A percentile compares a stretch with the other conserved stretches of the same genome.
Evolutionary conservation across 37 sponge, comb jelly and placozoan genomes (phyloP).

Genomic region (Dysidea cf. avara): DNA sequence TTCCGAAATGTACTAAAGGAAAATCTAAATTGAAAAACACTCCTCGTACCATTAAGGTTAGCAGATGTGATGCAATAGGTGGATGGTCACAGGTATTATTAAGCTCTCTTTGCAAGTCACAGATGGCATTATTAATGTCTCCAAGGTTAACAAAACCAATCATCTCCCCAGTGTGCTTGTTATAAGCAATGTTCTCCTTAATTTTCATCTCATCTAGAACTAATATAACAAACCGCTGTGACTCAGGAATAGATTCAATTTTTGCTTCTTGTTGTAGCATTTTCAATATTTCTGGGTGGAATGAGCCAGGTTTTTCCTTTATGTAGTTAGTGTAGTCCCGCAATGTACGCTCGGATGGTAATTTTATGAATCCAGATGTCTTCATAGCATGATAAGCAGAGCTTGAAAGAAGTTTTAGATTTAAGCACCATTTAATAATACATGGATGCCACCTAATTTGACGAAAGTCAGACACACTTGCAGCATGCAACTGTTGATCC

Average conservation of each 20-base stretch:
- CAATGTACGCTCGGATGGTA: constrained; percentile 55
- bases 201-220: too few relatives aligned
- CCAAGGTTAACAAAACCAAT: constrained; percentile 26
- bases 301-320: constrained; percentile 12
- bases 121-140: constrained; percentile 24
- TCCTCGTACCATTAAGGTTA: constrained; percentile 30
- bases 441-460: too few relatives aligned
- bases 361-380: constrained; percentile 17
- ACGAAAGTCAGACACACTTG: too few relatives aligned
- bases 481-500: too few relatives aligned
- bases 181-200: too few relatives aligned
- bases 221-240: constrained; percentile 23
- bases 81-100: constrained; percentile 3
- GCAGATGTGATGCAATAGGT: constrained; percentile 16
- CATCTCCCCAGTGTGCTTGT: too few relatives aligned
- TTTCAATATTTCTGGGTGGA: constrained; percentile 27
- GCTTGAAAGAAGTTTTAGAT: constrained; percentile 33
- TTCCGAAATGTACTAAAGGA: constrained; percentile 35
- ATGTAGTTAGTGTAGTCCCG: constrained; percentile 35
- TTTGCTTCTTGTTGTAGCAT: constrained; percentile 19
- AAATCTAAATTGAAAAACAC: constrained; percentile 31
- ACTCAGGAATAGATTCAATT: constrained; percentile 13
- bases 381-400: constrained; percentile 37
- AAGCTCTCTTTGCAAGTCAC: constrained; percentile 1
- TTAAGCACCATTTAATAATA: constrained; percentile 23